A percentile compares a stretch with the other conserved stretches of the same genome.
These are phyloP conservation scores for Caradrina clavipalpis DNA, from an alignment of 2,888 invertebrate species.

Conservation along the genomic window DNA sequence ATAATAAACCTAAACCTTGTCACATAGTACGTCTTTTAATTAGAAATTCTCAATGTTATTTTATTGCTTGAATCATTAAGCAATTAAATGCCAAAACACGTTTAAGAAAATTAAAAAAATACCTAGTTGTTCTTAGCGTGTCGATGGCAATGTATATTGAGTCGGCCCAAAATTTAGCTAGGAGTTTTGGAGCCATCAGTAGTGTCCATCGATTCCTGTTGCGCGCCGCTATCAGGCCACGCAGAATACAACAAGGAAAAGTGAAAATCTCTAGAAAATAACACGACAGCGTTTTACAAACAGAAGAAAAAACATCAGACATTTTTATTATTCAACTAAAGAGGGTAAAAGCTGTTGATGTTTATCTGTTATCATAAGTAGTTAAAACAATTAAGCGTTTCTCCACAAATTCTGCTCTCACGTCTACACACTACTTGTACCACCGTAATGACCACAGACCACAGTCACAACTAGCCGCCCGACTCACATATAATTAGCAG, in stretches of 20 bases:
- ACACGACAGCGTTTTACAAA: not conserved
- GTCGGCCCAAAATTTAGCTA: not conserved
- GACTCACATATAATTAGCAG: slow-evolving; percentile 72
- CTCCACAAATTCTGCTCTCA: slow-evolving; percentile 10
- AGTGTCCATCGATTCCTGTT: not conserved
- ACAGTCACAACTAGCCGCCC: slow-evolving; percentile 50
- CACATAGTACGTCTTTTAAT: slow-evolving; percentile 49
- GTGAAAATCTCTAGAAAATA: not conserved
- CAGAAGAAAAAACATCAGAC: not conserved
- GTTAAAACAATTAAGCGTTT: not conserved
- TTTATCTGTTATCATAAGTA: slow-evolving; percentile 7
- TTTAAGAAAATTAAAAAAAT: not conserved
- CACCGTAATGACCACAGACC: slow-evolving; percentile 54
- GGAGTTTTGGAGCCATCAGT: not conserved
- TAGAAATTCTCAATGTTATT: slow-evolving; percentile 24
- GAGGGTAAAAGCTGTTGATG: not conserved
- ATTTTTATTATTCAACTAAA: not conserved
- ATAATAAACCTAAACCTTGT: slow-evolving; percentile 68
- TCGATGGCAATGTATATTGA: not conserved
- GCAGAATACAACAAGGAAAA: not conserved
- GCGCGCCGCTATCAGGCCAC: not conserved
- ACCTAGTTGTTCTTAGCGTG: not conserved
- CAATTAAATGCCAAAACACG: not conserved
- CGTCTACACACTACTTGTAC: slow-evolving; percentile 59
- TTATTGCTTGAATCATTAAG: not conserved